Percentiles rank a stretch among this genome's conserved stretches.
Conservation (phyloP, 2,797 vertebrate species). For the Lagorchestes hirsutus region DNA sequence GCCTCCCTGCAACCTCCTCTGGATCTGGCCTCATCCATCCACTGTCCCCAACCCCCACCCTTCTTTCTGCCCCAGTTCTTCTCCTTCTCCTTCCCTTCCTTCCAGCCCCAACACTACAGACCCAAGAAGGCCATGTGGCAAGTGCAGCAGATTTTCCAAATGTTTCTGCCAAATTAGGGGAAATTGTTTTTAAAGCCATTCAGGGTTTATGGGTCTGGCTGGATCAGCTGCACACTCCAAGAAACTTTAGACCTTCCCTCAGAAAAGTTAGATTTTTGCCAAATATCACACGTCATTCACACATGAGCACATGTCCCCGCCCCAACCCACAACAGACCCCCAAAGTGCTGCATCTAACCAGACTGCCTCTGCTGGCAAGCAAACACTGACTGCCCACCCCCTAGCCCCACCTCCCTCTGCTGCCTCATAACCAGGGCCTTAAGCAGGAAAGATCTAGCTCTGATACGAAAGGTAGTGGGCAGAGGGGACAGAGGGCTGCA, state of each 20-base stretch:
- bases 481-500: neutral
- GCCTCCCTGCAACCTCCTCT: neutral
- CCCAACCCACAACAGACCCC: neutral
- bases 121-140: slow-evolving; percentile 3
- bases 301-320: neutral
- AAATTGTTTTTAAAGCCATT: slow-evolving; percentile 1
- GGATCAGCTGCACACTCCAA: neutral
- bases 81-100: neutral
- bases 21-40: neutral
- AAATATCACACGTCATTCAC: neutral
- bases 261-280: neutral
- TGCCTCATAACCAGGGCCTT: neutral
- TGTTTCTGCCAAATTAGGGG: slow-evolving; percentile 7
- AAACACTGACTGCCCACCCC: neutral
- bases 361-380: neutral
- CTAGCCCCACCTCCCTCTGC: neutral
- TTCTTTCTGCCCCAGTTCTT: neutral
- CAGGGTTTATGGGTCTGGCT: neutral
- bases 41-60: neutral
- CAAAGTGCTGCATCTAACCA: neutral
- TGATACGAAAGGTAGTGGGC: neutral
- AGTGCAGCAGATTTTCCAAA: slow-evolving; percentile 4
- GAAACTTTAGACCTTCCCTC: neutral
- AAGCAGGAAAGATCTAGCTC: neutral
- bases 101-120: neutral